These are phyloP conservation scores for Rattus norvegicus DNA, from an alignment of 2,113 vertebrate species.

Conservation along the genomic window DNA sequence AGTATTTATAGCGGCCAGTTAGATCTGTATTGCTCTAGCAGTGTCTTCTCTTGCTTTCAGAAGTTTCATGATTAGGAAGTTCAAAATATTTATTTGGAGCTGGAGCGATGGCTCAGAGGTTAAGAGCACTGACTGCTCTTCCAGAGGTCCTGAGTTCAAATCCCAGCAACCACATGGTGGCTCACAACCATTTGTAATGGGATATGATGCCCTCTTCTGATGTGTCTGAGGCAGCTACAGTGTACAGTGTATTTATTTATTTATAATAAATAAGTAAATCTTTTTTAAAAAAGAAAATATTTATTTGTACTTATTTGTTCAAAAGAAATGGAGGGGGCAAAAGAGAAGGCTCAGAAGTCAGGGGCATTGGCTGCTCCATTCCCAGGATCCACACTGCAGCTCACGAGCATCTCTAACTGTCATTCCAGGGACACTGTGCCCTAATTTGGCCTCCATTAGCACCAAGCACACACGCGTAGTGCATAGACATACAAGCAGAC, in stretches of 20 bases:
- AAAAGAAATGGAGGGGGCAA: background rate
- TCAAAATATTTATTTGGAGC: background rate
- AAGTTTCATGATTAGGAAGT: background rate
- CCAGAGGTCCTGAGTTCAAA: no score
- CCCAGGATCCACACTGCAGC: background rate
- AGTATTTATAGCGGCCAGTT: background rate
- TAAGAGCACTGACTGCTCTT: no score
- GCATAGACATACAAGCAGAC: background rate
- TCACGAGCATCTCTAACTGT: background rate
- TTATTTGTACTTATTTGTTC: conserved; percentile 24
- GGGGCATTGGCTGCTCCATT: background rate
- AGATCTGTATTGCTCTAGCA: background rate
- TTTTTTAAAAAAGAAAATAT: background rate
- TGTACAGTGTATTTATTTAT: no score
- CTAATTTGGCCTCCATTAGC: background rate
- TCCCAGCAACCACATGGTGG: no score
- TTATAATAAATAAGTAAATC: no score
- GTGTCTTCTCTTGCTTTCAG: background rate
- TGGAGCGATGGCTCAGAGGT: no score
- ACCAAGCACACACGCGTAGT: background rate
- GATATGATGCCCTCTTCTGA: no score
- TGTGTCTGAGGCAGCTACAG: no score
- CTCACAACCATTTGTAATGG: no score
- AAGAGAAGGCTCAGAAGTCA: background rate
- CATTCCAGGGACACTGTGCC: background rate